phyloP scores from a whole-genome alignment of 2,888 invertebrate species.

The Melikaiella ostensackeni region DNA sequence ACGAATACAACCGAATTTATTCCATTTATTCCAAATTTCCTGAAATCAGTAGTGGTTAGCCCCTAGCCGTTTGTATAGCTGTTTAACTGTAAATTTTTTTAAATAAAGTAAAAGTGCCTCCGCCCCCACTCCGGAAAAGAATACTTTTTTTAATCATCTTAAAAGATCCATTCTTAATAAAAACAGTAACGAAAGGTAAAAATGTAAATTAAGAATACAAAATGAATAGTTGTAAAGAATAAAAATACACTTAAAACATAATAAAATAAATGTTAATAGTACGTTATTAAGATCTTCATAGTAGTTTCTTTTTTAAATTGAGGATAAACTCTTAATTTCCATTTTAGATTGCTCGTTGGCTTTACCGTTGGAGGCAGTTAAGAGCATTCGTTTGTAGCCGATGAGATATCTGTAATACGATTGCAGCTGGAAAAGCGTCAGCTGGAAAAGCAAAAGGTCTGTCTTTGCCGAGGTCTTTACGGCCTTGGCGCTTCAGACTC shows the following conservation, averaged over 20 bases:
- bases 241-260: background rate
- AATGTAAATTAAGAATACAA: background rate
- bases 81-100: too few species aligned
- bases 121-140: background rate
- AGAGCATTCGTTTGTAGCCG: conserved; percentile 16
- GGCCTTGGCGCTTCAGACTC: background rate
- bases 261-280: conserved; percentile 3
- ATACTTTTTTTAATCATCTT: background rate
- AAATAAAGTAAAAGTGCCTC: background rate
- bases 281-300: conserved; percentile 19
- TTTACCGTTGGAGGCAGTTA: conserved; percentile 31
- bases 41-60: too few species aligned
- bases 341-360: conserved; percentile 29
- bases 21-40: too few species aligned
- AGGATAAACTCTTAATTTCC: conserved; percentile 24
- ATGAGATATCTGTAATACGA: conserved; percentile 14
- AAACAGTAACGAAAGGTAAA: background rate
- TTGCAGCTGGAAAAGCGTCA: conserved; percentile 39
- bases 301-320: conserved; percentile 10
- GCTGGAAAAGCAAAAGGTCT: conserved; percentile 31
- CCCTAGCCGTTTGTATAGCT: too few species aligned
- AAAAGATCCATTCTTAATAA: background rate
- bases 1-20: too few species aligned
- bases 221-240: background rate
- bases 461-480: conserved; percentile 2